Evolutionary conservation across 2,888 invertebrate species (phyloP).

Genomic region (Steinernema hermaphroditum): DNA sequence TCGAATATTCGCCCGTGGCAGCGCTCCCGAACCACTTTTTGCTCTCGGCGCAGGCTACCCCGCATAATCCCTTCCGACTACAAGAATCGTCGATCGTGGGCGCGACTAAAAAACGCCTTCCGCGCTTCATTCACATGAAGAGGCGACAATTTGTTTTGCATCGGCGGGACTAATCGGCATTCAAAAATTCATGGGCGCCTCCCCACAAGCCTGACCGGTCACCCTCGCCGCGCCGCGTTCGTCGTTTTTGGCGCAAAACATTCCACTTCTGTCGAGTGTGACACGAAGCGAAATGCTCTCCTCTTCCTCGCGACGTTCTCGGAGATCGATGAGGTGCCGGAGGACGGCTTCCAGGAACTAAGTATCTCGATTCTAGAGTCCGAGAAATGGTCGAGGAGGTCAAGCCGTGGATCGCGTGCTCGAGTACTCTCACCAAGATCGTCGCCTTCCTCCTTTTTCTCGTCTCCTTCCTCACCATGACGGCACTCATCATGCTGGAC

Average conservation of each 20-base stretch:
- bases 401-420: conserved; percentile 16
- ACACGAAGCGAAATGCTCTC: conserved; percentile 23
- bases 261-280: conserved; percentile 27
- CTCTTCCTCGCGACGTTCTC: background rate
- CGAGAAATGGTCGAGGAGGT: conserved; percentile 29
- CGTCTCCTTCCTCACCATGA: conserved; percentile 14
- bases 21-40: too few species aligned
- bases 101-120: background rate
- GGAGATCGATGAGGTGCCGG: conserved; percentile 10
- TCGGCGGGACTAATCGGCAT: background rate
- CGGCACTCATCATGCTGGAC: conserved; percentile 7
- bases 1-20: background rate
- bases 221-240: background rate
- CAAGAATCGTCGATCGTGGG: background rate
- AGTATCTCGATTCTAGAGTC: background rate
- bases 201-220: background rate
- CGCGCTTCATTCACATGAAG: conserved; percentile 9
- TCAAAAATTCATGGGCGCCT: background rate
- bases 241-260: conserved; percentile 5
- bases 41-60: background rate
- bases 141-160: background rate
- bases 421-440: conserved; percentile 20
- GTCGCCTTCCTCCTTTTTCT: conserved; percentile 19
- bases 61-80: background rate
- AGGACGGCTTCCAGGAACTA: background rate